Percentiles rank a stretch among this genome's conserved stretches.
Conservation (phyloP, 2,113 vertebrate species). For the Prunella fulvescens region DNA sequence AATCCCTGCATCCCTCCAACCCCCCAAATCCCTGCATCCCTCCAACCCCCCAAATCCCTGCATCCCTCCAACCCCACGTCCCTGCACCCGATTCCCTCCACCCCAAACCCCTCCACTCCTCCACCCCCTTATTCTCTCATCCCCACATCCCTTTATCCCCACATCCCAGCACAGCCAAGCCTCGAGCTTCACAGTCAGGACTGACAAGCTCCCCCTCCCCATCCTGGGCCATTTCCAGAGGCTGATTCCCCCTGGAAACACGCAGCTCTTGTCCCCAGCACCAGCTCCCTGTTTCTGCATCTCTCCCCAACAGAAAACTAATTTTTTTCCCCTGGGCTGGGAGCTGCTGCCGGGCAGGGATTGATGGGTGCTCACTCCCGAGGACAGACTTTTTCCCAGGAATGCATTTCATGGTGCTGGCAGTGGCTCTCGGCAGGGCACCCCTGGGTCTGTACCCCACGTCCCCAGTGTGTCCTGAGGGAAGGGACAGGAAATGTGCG, state of each 20-base stretch:
- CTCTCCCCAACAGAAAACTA: not conserved
- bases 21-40: not conserved
- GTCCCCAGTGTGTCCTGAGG: fast-evolving
- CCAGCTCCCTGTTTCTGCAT: fast-evolving
- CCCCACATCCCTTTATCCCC: not conserved
- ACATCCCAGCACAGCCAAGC: not conserved
- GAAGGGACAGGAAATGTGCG: not conserved
- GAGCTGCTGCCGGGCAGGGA: not conserved
- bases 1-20: not conserved
- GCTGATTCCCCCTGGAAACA: not conserved
- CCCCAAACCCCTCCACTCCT: not conserved
- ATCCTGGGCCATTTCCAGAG: not conserved
- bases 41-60: too few relatives aligned
- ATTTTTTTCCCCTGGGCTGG: not conserved
- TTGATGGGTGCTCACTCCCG: not conserved
- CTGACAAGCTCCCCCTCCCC: not conserved
- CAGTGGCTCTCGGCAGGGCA: not conserved
- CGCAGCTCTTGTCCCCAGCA: not conserved
- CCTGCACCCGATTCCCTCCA: too few relatives aligned
- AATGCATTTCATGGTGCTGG: not conserved
- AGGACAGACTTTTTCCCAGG: not conserved
- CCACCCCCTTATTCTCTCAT: fast-evolving
- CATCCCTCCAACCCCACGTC: too few relatives aligned
- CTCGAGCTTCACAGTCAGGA: not conserved
- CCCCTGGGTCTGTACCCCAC: not conserved